Conservation (phyloP, 2,113 vertebrate species). For the Gymnocephalus cernua region DNA sequence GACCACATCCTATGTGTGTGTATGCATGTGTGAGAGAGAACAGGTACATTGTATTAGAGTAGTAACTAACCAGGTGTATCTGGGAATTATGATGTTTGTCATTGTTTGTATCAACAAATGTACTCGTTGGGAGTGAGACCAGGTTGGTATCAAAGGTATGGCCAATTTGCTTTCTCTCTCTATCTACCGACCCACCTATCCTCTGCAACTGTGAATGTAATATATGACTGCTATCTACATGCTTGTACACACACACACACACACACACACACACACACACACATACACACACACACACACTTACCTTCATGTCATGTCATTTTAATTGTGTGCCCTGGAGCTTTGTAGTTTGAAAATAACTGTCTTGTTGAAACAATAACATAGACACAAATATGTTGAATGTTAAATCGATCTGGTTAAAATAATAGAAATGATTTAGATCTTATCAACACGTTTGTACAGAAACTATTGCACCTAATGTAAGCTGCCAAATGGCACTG, state of each 20-base stretch:
- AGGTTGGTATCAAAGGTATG: no score
- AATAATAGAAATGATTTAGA: conserved; percentile 20
- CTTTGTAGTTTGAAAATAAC: conserved; percentile 49
- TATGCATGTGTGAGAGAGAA: conserved; percentile 4
- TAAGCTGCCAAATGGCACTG: conserved; percentile 42
- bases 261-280: conserved; percentile 18
- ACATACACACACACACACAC: background rate
- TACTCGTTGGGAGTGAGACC: no score
- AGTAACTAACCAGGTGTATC: conserved; percentile 5
- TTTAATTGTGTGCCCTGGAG: conserved; percentile 49
- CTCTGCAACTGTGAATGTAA: conserved; percentile 80
- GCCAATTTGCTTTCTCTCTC: no score
- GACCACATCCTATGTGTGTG: conserved; percentile 21
- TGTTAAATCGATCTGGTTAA: conserved; percentile 29
- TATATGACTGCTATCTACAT: conserved; percentile 49
- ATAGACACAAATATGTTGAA: conserved; percentile 3
- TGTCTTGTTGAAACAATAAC: conserved; percentile 47
- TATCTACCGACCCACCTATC: conserved; percentile 51
- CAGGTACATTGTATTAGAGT: conserved; percentile 5
- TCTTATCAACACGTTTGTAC: conserved; percentile 42
- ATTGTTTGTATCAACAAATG: conserved; percentile 1
- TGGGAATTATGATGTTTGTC: conserved; percentile 26
- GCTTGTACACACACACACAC: conserved; percentile 37
- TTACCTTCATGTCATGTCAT: conserved; percentile 10
- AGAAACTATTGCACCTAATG: conserved; percentile 25